Base-by-base conservation (phyloP, 2,888 invertebrate species). In the Sphaerophoria rueppellii region DNA sequence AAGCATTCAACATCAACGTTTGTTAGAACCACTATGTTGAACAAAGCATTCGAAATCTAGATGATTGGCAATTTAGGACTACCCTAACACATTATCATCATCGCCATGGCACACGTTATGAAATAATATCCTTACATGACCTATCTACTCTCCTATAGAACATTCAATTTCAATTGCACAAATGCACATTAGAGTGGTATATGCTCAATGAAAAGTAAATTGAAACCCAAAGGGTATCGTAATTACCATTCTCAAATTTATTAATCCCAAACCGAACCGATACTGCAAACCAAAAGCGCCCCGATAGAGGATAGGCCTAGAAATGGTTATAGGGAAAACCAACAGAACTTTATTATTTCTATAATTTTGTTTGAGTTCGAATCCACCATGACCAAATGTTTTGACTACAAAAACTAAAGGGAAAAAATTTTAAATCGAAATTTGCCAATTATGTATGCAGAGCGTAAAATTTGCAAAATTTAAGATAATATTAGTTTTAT, bases 391-490 rank as follows among this genome's bases (percentile, higher is more conserved):
- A 70, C 76, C 70, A 70, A 58, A 43, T 2, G 12, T 40, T 55
- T 48, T 4, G 24, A 1, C 1, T 24, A 24, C 24, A 24, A 24
- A 24, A 24, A 24, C 24, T 24, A 24, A 24, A 24, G 24, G 24
- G 24, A 24, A 24, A 24, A 34, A 77, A 61, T 60, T 60, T 60
- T 34, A 37, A 67, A 70, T 40, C 46, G 16, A 35, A 67, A 75
- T 60, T 75, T 76, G 52, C 60, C 69, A 76, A 76, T 76, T 70
- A 76, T 76, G 48, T 74, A 67, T 67, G 48, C 75, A 50, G 69
- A 69, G 76, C 69, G 60, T 69, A 69, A 69, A 76, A 60, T 76
- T 76, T 69, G 76, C 69, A 69, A 76, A 54, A 76, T 76, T 76
- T 63, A 63, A 46, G 63, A 63, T 70, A 77, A 70, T 70, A 70